Conservation (phyloP, 2,113 vertebrate genomes). For the Pelusios castaneus region DNA sequence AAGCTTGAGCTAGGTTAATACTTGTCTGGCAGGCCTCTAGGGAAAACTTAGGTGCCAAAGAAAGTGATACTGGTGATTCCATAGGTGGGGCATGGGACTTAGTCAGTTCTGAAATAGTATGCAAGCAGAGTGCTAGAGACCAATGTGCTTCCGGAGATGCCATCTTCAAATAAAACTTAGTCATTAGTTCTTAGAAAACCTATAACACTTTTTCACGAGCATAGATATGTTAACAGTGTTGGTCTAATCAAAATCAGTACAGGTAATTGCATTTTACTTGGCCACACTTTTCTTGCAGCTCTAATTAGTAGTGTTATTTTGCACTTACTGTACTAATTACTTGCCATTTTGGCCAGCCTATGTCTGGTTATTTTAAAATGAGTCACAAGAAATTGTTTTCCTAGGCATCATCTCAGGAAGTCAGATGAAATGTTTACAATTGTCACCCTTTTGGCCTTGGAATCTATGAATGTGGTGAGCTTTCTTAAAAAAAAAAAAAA, state of each 20-base stretch:
- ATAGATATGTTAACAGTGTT: neutral
- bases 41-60: neutral
- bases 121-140: neutral
- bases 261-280: neutral
- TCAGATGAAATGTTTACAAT: neutral
- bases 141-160: neutral
- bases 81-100: too few species aligned
- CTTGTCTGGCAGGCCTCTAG: neutral
- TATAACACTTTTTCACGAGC: neutral
- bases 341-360: neutral
- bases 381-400: neutral
- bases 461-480: neutral
- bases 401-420: neutral
- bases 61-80: neutral
- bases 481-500: too few species aligned
- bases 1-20: neutral
- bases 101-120: neutral
- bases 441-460: neutral
- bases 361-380: neutral
- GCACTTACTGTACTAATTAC: neutral
- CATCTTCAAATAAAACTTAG: neutral
- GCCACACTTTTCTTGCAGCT: neutral
- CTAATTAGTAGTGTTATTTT: neutral
- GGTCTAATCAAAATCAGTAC: neutral
- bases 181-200: neutral